phyloP scores from a whole-genome alignment of 2,113 vertebrate genomes.

The Electrona antarctica region DNA sequence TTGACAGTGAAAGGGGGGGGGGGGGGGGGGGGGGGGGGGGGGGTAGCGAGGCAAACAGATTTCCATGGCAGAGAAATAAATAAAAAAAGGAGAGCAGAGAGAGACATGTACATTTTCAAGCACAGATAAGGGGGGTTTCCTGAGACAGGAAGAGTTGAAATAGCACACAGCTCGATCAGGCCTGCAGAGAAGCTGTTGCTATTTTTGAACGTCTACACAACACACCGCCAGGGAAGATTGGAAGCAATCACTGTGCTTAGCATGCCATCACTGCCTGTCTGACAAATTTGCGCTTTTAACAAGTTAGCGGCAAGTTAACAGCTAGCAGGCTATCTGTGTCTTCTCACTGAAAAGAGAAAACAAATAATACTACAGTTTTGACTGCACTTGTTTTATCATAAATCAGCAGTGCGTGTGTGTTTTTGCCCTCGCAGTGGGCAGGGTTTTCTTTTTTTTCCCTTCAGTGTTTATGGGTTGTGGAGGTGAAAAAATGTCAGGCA shows the following conservation, averaged over 20 bases:
- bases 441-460: constrained; percentile 17
- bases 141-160: constrained; percentile 81
- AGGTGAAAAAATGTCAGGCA: constrained; percentile 67
- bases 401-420: constrained; percentile 31
- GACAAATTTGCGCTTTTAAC: constrained; percentile 4
- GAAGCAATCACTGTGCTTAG: constrained; percentile 49
- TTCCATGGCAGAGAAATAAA: constrained; percentile 32
- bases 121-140: constrained; percentile 69
- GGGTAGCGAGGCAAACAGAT: constrained; percentile 30
- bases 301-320: constrained; percentile 13
- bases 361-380: neutral
- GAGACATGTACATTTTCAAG: constrained; percentile 44
- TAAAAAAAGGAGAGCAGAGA: constrained; percentile 38
- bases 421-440: constrained; percentile 41
- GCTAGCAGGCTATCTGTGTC: neutral
- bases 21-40: too few relatives aligned
- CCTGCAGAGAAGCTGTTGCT: constrained; percentile 68
- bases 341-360: neutral
- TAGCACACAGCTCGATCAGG: constrained; percentile 70
- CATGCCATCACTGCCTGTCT: neutral
- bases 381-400: constrained; percentile 23
- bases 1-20: constrained; percentile 9
- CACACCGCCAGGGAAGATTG: constrained; percentile 44
- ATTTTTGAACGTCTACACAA: constrained; percentile 66
- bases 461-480: constrained; percentile 59